Conservation (phyloP, 2,113 vertebrate species). For the Acanthisitta chloris region DNA sequence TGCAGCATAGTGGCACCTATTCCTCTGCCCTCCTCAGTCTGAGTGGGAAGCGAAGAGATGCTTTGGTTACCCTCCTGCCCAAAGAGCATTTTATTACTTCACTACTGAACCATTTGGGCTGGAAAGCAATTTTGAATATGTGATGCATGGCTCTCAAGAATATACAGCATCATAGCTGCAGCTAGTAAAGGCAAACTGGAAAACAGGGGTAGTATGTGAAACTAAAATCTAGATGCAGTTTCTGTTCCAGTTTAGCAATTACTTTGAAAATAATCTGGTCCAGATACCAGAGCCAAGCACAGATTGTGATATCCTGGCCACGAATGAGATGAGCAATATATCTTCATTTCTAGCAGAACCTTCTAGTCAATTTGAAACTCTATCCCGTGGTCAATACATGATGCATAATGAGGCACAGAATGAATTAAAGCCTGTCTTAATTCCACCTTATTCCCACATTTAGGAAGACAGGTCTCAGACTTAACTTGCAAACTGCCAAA, state of each 20-base stretch:
- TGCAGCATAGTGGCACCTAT: fast-evolving
- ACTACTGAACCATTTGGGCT: background rate
- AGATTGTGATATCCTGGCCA: background rate
- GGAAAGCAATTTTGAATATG: background rate
- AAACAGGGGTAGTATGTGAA: background rate
- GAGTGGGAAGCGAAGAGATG: background rate
- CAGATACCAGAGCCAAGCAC: background rate
- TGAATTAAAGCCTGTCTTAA: background rate
- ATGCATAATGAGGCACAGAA: background rate
- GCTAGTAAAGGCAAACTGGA: background rate
- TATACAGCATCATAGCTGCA: background rate
- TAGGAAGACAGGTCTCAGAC: background rate
- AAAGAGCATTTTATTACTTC: background rate
- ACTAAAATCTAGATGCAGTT: background rate
- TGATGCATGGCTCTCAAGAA: background rate
- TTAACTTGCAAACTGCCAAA: background rate
- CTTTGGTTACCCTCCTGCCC: background rate
- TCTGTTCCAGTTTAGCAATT: background rate
- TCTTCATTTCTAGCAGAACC: background rate
- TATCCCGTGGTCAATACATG: background rate
- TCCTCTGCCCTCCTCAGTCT: background rate
- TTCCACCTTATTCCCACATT: background rate
- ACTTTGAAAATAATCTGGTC: background rate
- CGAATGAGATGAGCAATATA: background rate
- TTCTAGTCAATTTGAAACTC: background rate